Evolutionary conservation across 2,113 vertebrate genomes (phyloP).

Genomic region (Leptocoma aspasia): DNA sequence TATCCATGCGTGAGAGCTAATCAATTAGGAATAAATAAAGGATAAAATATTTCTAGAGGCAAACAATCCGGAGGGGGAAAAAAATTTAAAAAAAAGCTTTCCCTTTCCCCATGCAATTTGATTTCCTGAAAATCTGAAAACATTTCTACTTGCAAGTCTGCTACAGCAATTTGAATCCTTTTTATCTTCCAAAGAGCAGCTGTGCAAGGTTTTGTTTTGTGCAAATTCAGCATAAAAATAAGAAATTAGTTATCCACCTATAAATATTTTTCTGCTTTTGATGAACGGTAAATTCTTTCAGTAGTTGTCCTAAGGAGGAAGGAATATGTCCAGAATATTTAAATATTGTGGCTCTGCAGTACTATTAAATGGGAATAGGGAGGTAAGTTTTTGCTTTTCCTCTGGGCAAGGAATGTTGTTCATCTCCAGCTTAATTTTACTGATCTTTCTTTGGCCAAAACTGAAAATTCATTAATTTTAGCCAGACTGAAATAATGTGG

Average conservation of each 20-base stretch:
- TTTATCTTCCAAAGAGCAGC: slow-evolving; percentile 66
- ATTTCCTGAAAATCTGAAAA: slow-evolving; percentile 51
- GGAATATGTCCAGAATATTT: neutral
- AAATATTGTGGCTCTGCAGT: neutral
- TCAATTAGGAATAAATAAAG: slow-evolving; percentile 16
- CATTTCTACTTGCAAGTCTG: slow-evolving; percentile 5
- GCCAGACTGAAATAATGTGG: neutral
- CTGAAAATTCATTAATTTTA: slow-evolving; percentile 5
- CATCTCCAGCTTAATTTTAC: neutral
- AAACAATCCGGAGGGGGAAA: neutral
- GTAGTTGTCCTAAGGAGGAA: neutral
- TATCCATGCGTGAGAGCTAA: neutral
- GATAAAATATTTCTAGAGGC: neutral
- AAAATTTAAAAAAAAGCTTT: neutral
- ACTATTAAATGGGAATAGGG: neutral
- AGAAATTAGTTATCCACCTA: slow-evolving; percentile 32
- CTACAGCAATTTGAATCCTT: slow-evolving; percentile 48
- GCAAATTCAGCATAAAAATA: slow-evolving; percentile 45
- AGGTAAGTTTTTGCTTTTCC: neutral
- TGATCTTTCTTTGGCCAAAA: neutral
- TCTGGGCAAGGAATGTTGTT: neutral
- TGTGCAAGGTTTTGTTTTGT: slow-evolving; percentile 46
- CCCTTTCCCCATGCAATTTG: neutral
- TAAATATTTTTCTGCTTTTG: slow-evolving; percentile 11
- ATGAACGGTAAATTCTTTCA: neutral